phyloP scores from a whole-genome alignment of 2,888 invertebrate species.

The Laspeyria flexula region DNA sequence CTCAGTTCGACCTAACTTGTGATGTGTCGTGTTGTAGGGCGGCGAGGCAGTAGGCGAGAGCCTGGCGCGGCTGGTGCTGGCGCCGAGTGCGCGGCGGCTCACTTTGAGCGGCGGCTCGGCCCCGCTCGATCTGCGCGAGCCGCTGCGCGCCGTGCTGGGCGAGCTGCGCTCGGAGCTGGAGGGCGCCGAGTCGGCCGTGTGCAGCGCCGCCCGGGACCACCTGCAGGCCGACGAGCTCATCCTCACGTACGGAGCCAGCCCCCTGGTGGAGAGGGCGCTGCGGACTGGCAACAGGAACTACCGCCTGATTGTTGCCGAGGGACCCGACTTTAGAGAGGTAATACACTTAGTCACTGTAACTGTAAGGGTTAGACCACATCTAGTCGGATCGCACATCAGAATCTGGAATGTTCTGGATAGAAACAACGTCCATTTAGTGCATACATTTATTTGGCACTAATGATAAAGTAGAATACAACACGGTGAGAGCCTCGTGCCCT shows the following conservation, averaged over 20 bases:
- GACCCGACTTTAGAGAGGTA: conserved; percentile 75
- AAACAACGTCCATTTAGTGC: too few relatives aligned
- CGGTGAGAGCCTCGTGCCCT: too few relatives aligned
- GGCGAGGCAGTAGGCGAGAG: conserved; percentile 69
- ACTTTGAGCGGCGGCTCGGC: conserved; percentile 58
- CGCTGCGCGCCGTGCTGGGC: conserved; percentile 66
- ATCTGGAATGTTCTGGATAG: too few relatives aligned
- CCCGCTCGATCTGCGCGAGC: conserved; percentile 60
- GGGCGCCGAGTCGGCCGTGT: conserved; percentile 90
- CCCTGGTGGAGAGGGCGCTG: conserved; percentile 92
- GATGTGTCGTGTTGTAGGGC: too few relatives aligned
- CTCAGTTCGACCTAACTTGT: conserved; percentile 55
- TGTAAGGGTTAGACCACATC: too few relatives aligned
- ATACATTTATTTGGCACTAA: too few relatives aligned
- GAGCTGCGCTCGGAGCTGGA: conserved; percentile 74
- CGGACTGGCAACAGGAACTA: conserved; percentile 92
- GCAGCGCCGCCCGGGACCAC: conserved; percentile 94
- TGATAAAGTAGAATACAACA: too few relatives aligned
- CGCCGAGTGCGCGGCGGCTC: conserved; percentile 58
- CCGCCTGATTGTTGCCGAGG: conserved; percentile 95
- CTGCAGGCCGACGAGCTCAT: conserved; percentile 97
- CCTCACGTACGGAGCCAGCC: conserved; percentile 92
- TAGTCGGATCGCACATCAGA: too few relatives aligned
- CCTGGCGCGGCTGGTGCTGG: conserved; percentile 72
- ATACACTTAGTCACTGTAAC: background rate